Percentiles rank a stretch among this genome's conserved stretches.
Conservation (phyloP, 2,797 vertebrate species). For the Telmatherina bonti region DNA sequence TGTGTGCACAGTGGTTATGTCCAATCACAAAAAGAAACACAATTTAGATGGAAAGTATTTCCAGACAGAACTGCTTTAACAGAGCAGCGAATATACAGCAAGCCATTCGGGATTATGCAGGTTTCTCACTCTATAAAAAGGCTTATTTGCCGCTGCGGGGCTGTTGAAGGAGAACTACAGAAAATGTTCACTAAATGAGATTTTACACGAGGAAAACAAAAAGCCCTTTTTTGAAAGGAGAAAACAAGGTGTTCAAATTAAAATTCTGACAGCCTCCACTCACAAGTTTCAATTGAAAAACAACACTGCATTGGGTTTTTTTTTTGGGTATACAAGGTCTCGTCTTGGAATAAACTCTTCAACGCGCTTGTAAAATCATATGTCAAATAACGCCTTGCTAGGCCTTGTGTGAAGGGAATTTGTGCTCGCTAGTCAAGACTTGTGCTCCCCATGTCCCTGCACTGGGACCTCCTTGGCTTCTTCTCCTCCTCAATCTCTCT, state of each 20-base stretch:
- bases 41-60: neutral
- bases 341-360: constrained; percentile 57
- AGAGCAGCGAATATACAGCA: neutral
- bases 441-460: constrained; percentile 59
- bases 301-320: neutral
- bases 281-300: constrained; percentile 25
- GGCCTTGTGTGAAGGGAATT: constrained; percentile 49
- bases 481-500: constrained; percentile 53
- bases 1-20: neutral
- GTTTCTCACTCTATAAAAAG: neutral
- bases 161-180: constrained; percentile 12
- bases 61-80: neutral
- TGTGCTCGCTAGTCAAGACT: constrained; percentile 36
- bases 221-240: neutral
- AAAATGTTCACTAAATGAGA: constrained; percentile 10
- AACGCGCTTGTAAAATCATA: constrained; percentile 53
- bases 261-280: constrained; percentile 28
- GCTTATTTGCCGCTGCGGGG: neutral
- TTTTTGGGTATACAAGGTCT: constrained; percentile 13
- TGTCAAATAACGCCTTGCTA: constrained; percentile 53
- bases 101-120: constrained; percentile 14
- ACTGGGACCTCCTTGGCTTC: constrained; percentile 55
- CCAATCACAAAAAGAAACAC: neutral
- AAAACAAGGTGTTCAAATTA: constrained; percentile 28
- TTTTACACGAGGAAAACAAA: constrained; percentile 6